Percentiles rank a stretch among this genome's conserved stretches.
Conservation (phyloP, 2,888 invertebrate genomes). For the Drosophila paranaensis region DNA sequence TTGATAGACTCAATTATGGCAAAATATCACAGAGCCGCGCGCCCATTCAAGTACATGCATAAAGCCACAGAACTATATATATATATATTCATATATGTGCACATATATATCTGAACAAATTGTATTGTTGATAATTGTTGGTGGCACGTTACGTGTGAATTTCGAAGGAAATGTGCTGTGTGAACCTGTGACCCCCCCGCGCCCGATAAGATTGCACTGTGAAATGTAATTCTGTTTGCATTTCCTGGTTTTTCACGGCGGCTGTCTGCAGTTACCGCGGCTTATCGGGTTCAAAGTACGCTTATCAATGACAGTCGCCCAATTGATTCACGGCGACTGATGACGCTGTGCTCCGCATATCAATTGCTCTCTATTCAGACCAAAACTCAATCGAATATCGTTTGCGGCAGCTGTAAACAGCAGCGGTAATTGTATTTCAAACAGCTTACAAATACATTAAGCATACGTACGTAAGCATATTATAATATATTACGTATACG, state of each 20-base stretch:
- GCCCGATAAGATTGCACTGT: constrained; percentile 21
- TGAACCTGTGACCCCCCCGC: background rate
- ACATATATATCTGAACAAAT: constrained; percentile 36
- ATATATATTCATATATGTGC: background rate
- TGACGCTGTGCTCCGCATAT: constrained; percentile 19
- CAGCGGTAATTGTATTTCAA: constrained; percentile 9
- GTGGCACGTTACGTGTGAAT: constrained; percentile 38
- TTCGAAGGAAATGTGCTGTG: constrained; percentile 25
- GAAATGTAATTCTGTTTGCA: constrained; percentile 12
- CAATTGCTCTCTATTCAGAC: constrained; percentile 16
- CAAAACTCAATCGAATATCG: constrained; percentile 19
- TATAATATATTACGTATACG: constrained; percentile 35
- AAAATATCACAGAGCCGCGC: constrained; percentile 58
- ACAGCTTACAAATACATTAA: constrained; percentile 1
- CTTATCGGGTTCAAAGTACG: constrained; percentile 56
- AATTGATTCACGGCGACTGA: constrained; percentile 10
- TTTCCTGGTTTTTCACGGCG: constrained; percentile 35
- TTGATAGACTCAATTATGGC: constrained; percentile 80
- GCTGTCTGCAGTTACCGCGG: constrained; percentile 13
- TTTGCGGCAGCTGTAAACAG: constrained; percentile 14
- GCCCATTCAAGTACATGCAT: constrained; percentile 17
- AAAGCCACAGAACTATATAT: background rate
- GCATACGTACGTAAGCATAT: background rate
- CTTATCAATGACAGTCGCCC: constrained; percentile 52
- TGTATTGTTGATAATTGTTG: constrained; percentile 41